Evolutionary conservation across 2,113 vertebrate genomes (phyloP), one percentile per base, ranked within the genome.

Genomic region (Thalassoma bifasciatum): DNA sequence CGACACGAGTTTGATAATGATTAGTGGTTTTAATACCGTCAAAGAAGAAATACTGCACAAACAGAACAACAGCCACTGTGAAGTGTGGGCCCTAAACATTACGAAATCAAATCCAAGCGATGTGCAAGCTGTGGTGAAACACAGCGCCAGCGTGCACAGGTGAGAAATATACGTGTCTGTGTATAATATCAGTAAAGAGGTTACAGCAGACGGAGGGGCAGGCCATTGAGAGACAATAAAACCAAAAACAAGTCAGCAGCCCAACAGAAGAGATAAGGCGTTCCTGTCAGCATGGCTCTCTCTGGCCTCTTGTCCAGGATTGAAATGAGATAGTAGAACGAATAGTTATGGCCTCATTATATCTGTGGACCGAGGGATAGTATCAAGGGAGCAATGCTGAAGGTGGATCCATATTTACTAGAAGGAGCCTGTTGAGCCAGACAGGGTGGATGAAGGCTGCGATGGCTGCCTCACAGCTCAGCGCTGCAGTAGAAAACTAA

Each of bases 281-380:
- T 62, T 72, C 49, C 40, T 22, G 42, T 76, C 51, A 75, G 23
- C 50, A 40, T 24, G 3, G 16, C 40, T 59, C 44, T 68, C 47
- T 71, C 71, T 60, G 50, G 44, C 78, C 72, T 80, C 50, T 47
- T 54, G 53, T 66, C 66, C n/a, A 1, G 59, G 57, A 77, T 26
- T 82, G 73, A 78, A 89, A 82, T 77, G 75, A 79, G 73, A 73
- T 84, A 79, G 46, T n/a, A 63, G 66, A 79, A 81, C 37, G 38
- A 86, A 81, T 82, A 89, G 79, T 89, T 82, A 85, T 72, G 70
- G 56, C 68, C 79, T 88, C 81, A 81, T 89, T 87, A 88, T 79
- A 74, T 75, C 72, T 68, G 79, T 63, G 84, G 86, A 85, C 68
- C 68, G 78, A 75, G 60, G 54, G 77, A 59, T n/a, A 17, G 50